Evolutionary conservation across 2,113 vertebrate species (phyloP), one percentile per base, ranked within the genome.

Genomic region (Nansenia antarctica): DNA sequence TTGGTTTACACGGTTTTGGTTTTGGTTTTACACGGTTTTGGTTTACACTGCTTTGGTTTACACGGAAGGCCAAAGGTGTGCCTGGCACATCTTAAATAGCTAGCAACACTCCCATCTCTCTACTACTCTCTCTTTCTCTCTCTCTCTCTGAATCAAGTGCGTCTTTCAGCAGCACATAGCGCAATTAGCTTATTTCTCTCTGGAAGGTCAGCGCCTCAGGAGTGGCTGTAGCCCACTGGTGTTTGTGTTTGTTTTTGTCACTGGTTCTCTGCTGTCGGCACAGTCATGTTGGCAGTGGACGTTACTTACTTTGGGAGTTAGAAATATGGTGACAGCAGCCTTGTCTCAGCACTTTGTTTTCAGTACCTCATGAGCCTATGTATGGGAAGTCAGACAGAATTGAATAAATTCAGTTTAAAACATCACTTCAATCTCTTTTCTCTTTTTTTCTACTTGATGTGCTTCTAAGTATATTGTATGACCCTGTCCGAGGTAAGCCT

Each of bases 331-430:
- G 66, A 74, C 62, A 79, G 65, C 70, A 90, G 84, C 85, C 87
- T 90, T 87, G 85, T 87, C 72, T 87, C 84, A 87, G 90, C 92
- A 93, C 90, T 92, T 92, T 91, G 83, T 87, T 85, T 90, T 88
- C 87, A 89, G 89, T 92, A 92, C 89, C 90, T 92, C 90, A 90
- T 88, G 86, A 89, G 74, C 86, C 83, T 87, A 78, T 90, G 34
- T 37, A 37, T 3, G 3, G 34, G 11, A 3, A 37, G 11, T 35
- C 34, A 35, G 34, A 14, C 12, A 45, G 1, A 45, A 45, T 45
- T 9, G 18, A 12, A 8, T 9, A 20, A 12, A 20, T 14, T 49
- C 11, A 49, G 20, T 49, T 9, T 14, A 49, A 49, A 49, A 49
- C 45, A 47, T n/a, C 7, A n/a, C 45, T 14, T 22, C 45, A 22